Base-by-base conservation (phyloP, 2,113 vertebrate species). In the Girardinichthys multiradiatus region DNA sequence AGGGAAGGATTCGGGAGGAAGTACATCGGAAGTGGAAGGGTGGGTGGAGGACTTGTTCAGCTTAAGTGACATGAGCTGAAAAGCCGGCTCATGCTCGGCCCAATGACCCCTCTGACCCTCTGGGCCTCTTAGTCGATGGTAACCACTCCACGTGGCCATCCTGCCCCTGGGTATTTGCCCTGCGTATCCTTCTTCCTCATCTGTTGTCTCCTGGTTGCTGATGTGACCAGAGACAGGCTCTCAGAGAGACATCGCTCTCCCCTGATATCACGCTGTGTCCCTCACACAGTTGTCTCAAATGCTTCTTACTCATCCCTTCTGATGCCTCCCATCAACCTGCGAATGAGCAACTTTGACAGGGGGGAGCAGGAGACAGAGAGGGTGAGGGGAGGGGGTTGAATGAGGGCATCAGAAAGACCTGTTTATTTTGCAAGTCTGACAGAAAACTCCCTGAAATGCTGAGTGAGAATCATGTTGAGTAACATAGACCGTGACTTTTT, bases 401-500 rank as follows among this genome's bases (percentile, higher is more conserved):
- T 74, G 70, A 78, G 79, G 83, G 75, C 87, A 84, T 82, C 80
- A 87, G 33, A 86, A 68, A 84, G 87, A 79, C 79, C 75, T 79
- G 86, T 91, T 90, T 89, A 78, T 91, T 92, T 90, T 93, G 92
- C 92, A 92, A 93, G 86, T 84, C 77, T 81, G 88, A 91, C 92
- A 91, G 70, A 91, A 93, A 94, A 92, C 84, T 89, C 70, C 30
- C 30, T 27, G 29, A 87, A 91, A 79, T 82, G 86, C 89, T 92
- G 85, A 91, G 90, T 54, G 65, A 64, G 74, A 74, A 81, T 85
- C 83, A 71, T 39, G 64, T 82, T 90, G 91, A 92, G 67, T 67
- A 85, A 82, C 85, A 89, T 82, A 70, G 69, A 83, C 80, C 81
- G 76, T 87, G 87, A 90, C 89, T 91, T 91, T 89, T 91, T 91